Evolutionary conservation across 2,888 invertebrate genomes (phyloP), one percentile per base, ranked within the genome.

Genomic region (Pediacus dermestoides): DNA sequence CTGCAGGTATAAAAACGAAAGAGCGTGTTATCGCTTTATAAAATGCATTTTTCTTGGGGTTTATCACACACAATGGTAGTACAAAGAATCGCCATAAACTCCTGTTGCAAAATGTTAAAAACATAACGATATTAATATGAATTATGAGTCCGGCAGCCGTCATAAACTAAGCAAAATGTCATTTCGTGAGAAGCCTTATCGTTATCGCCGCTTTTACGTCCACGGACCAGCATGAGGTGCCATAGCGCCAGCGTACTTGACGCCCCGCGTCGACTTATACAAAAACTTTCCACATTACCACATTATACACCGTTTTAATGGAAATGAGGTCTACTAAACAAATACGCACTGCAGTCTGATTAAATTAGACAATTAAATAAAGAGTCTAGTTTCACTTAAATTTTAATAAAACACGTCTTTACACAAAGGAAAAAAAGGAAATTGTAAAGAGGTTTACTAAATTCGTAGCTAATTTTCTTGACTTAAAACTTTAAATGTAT

Each of bases 161-260:
- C 64, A 57, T 68, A 67, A 68, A 68, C 61, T 63, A 66, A 64
- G 62, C 63, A 62, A 59, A 67, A 66, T 66, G 68, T 63, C 66
- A 64, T 63, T 64, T 61, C 66, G 64, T 61, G 66, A 61, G 64
- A 62, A 55, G 63, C 58, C 64, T 67, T 67, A 67, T 66, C 67
- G 66, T 64, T 66, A 68, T 66, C 64, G 66, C 56, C 46, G 47
- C 48, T 58, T 60, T 64, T 57, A 61, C 61, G 58, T 57, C 51
- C 57, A 45, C 57, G 48, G 50, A 45, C 44, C 55, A 51, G 50
- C 58, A 47, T 56, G 58, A 57, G 58, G 57, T 57, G 55, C 52
- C 49, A 48, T 41, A 56, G 49, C 47, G 46, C 46, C 46, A 53
- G 40, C 45, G 23, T 23, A 23, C 37, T 42, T 38, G 49, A 46